phyloP scores from a whole-genome alignment of 2,888 invertebrate species.

The Bibio marci region DNA sequence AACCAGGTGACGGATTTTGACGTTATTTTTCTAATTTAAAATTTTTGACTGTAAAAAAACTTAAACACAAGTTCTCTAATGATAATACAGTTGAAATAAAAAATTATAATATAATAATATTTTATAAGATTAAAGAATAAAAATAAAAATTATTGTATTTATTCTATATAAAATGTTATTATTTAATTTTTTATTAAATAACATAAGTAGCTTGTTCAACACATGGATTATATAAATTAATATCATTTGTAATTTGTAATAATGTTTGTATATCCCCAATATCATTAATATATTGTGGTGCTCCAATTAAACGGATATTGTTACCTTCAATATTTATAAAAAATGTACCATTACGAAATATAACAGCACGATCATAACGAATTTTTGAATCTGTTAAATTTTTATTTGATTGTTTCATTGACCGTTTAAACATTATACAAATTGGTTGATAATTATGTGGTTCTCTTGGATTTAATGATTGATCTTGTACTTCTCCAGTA shows the following conservation, averaged over 20 bases:
- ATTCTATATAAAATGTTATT: no score
- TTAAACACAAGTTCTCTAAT: no score
- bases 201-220: conserved; percentile 17
- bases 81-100: no score
- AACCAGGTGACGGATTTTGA: no score
- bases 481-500: conserved; percentile 23
- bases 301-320: conserved; percentile 26
- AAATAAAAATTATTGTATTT: no score
- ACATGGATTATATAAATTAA: conserved; percentile 21
- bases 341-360: conserved; percentile 27
- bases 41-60: no score
- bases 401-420: conserved; percentile 9
- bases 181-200: no score
- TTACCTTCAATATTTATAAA: conserved; percentile 29
- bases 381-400: conserved; percentile 15
- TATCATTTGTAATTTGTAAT: conserved; percentile 26
- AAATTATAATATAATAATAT: no score
- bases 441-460: conserved; percentile 26
- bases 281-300: conserved; percentile 22
- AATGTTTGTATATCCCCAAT: conserved; percentile 25
- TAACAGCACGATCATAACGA: conserved; percentile 28
- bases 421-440: conserved; percentile 27
- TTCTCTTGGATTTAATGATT: conserved; percentile 24
- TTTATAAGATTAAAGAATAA: no score
- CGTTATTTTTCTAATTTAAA: no score